A percentile compares a stretch with the other conserved stretches of the same genome.
These are phyloP conservation scores for Gobius niger DNA, from an alignment of 2,113 vertebrate genomes.

Conservation along the genomic window DNA sequence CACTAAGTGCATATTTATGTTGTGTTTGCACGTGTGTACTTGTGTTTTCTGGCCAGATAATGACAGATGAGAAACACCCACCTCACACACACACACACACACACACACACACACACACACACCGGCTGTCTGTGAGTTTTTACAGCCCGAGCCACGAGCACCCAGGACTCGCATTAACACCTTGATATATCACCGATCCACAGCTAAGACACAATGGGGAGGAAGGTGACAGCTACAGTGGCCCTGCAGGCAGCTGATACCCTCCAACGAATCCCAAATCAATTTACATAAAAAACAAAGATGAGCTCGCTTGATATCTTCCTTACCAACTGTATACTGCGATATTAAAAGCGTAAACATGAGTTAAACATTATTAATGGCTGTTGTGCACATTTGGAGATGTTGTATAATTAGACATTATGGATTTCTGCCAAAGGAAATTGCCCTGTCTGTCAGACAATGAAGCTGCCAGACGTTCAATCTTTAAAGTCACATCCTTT, in stretches of 20 bases:
- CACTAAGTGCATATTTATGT: conserved; percentile 28
- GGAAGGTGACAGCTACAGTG: conserved; percentile 41
- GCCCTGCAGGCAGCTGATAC: conserved; percentile 44
- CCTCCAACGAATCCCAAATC: conserved; percentile 34
- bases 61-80: conserved; percentile 36
- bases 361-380: not conserved
- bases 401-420: no score
- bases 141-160: conserved; percentile 52
- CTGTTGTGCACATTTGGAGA: no score
- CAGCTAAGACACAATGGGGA: conserved; percentile 5
- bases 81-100: not conserved
- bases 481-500: no score
- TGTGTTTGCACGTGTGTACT: conserved; percentile 42
- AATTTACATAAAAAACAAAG: conserved; percentile 39
- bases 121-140: conserved; percentile 53
- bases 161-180: conserved; percentile 64
- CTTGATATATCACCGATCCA: conserved; percentile 56
- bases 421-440: no score
- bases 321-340: conserved; percentile 18
- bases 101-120: conserved; percentile 7
- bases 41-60: conserved; percentile 33
- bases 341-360: conserved; percentile 11
- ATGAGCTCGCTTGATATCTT: conserved; percentile 16
- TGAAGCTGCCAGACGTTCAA: no score
- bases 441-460: no score